Conservation (phyloP, 1,140 invertebrate genomes). For the Sinonovacula constricta region DNA sequence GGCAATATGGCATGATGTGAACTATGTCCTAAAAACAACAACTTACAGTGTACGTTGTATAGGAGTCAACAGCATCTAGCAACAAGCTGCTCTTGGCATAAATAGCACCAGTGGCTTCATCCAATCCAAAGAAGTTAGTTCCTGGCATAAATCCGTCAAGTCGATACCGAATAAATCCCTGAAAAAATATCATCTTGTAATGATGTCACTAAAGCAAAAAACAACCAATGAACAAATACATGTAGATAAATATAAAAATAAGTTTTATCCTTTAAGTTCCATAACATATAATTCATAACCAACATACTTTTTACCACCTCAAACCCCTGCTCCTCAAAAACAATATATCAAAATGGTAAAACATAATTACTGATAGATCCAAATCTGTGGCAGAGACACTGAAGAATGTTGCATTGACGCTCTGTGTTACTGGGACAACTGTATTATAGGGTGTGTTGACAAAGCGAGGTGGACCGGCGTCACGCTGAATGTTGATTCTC, state of each 20-base stretch:
- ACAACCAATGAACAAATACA: too few relatives aligned
- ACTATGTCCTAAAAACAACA: too few relatives aligned
- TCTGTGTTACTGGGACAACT: slow-evolving; percentile 54
- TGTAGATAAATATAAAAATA: too few relatives aligned
- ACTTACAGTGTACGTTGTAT: slow-evolving; percentile 40
- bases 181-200: too few relatives aligned
- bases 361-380: too few relatives aligned
- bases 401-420: slow-evolving; percentile 53
- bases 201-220: too few relatives aligned
- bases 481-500: slow-evolving; percentile 46
- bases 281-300: too few relatives aligned
- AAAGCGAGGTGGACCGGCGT: slow-evolving; percentile 62
- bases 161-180: slow-evolving; percentile 61
- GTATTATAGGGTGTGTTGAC: slow-evolving; percentile 58
- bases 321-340: too few relatives aligned
- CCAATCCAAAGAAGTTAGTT: slow-evolving; percentile 59
- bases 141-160: slow-evolving; percentile 57
- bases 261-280: too few relatives aligned
- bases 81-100: slow-evolving; percentile 42
- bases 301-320: too few relatives aligned
- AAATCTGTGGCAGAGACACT: slow-evolving; percentile 54
- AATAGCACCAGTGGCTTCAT: slow-evolving; percentile 59
- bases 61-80: slow-evolving; percentile 20
- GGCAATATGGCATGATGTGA: too few relatives aligned
- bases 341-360: too few relatives aligned